Conservation (phyloP, 1,140 invertebrate species). For the Zaprionus inermis region DNA sequence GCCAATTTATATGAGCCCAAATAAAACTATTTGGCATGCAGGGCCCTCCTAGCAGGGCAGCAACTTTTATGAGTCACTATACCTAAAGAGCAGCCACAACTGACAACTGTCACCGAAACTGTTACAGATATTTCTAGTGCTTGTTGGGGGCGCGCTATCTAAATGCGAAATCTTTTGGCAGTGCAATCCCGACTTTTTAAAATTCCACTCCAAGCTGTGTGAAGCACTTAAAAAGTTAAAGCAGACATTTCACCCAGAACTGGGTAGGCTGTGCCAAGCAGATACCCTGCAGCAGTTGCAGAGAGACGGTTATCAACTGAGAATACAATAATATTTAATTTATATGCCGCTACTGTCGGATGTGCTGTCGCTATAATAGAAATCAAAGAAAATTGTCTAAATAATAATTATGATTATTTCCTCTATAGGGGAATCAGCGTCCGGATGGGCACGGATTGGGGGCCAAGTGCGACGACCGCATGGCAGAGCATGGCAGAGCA, state of each 20-base stretch:
- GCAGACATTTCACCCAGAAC: neutral
- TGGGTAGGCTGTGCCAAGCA: neutral
- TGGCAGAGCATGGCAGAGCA: constrained; percentile 16
- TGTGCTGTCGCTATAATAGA: neutral
- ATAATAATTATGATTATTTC: constrained; percentile 19
- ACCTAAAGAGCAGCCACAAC: neutral
- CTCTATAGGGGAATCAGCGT: neutral
- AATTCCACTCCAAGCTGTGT: constrained; percentile 48
- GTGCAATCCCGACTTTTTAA: constrained; percentile 55
- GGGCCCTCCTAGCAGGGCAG: constrained; percentile 24
- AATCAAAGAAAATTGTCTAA: constrained; percentile 2
- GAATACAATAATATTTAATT: neutral
- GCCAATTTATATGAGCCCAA: constrained; percentile 28
- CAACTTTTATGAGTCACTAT: constrained; percentile 48
- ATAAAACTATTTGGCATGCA: constrained; percentile 50
- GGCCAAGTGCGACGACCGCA: constrained; percentile 16
- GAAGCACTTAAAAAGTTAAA: constrained; percentile 3
- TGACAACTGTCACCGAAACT: constrained; percentile 11
- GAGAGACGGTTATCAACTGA: neutral
- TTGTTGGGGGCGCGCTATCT: constrained; percentile 19
- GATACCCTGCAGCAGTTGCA: constrained; percentile 8
- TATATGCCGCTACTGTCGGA: neutral
- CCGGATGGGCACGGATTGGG: neutral
- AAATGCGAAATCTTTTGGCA: constrained; percentile 68
- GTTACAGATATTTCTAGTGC: constrained; percentile 27